Conservation (phyloP, 1,140 invertebrate species). For the Drosophila albomicans region DNA sequence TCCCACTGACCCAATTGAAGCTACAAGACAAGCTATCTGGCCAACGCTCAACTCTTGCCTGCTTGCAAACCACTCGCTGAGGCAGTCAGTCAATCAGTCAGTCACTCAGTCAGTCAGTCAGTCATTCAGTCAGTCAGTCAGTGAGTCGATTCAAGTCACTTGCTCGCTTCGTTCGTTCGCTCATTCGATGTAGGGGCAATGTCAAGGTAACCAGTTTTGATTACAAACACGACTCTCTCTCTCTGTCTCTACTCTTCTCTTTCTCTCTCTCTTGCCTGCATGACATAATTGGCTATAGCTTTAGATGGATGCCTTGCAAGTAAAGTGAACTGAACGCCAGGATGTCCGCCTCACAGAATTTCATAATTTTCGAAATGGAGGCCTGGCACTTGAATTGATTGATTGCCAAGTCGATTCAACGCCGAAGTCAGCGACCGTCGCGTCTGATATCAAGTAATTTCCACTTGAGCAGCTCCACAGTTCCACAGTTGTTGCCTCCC, state of each 20-base stretch:
- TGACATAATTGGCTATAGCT: slow-evolving; percentile 2
- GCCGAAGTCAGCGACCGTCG: slow-evolving; percentile 58
- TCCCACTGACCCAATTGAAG: slow-evolving; percentile 63
- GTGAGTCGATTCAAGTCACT: slow-evolving; percentile 18
- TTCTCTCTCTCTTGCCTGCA: not conserved
- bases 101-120: slow-evolving; percentile 8
- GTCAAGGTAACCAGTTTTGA: slow-evolving; percentile 82
- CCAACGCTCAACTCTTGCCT: slow-evolving; percentile 5
- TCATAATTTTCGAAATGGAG: slow-evolving; percentile 63
- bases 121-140: slow-evolving; percentile 20
- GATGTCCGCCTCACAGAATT: slow-evolving; percentile 69
- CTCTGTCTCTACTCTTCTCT: not conserved
- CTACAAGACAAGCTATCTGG: slow-evolving; percentile 2
- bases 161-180: not conserved
- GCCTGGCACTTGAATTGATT: slow-evolving; percentile 69
- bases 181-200: slow-evolving; percentile 48
- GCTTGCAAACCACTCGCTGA: not conserved
- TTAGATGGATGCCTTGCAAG: not conserved
- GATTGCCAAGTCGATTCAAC: slow-evolving; percentile 56
- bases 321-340: slow-evolving; percentile 28
- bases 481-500: not conserved
- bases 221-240: slow-evolving; percentile 46
- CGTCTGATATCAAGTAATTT: slow-evolving; percentile 28
- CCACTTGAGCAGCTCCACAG: slow-evolving; percentile 37
- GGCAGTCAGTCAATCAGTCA: not conserved